Evolutionary conservation across 2,888 invertebrate species (phyloP), one percentile per base, ranked within the genome.

Genomic region (Dynastes tityus): DNA sequence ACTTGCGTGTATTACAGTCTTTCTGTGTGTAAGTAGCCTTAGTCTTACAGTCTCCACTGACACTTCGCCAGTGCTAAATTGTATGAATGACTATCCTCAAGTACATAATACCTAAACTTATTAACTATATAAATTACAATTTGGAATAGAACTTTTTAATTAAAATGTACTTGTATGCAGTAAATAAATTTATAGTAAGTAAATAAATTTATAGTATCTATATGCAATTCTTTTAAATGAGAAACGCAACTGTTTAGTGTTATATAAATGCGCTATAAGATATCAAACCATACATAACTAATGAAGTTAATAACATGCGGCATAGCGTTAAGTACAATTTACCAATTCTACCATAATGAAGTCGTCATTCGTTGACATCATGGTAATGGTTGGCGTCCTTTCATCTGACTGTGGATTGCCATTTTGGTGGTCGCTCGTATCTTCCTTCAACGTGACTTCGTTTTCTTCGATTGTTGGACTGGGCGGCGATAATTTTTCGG

Each of bases 321-420:
- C 83, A 82, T 83, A 79, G 82, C 81, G 80, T 73, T 74, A 79
- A 78, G 78, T 83, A 85, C 85, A 87, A 90, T 90, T 91, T 91
- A 93, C 93, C 91, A 93, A 90, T 88, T 93, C 93, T 87, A 94
- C 92, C 91, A 93, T 91, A 87, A 93, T 93, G 90, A 93, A 93
- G 88, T 93, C 93, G 83, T 93, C 93, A 82, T 91, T 90, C 71
- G 90, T 89, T 81, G 91, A 90, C 78, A 89, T 88, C 87, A 90
- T 89, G 51, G 90, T 90, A 81, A 89, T 87, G 81, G 89, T 89
- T 77, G 90, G 89, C 80, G 89, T 85, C 81, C 89, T 89, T 79
- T 88, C 88, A 45, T 76, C 73, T 77, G 88, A 85, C 79, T 87
- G 86, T 2, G 89, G 88, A 83, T 88, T 88, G 8, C 84, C 84